Percentiles rank a stretch among this genome's conserved stretches.
Evolutionary conservation across 2,113 vertebrate genomes (phyloP).

Genomic region (Clarias magur): DNA sequence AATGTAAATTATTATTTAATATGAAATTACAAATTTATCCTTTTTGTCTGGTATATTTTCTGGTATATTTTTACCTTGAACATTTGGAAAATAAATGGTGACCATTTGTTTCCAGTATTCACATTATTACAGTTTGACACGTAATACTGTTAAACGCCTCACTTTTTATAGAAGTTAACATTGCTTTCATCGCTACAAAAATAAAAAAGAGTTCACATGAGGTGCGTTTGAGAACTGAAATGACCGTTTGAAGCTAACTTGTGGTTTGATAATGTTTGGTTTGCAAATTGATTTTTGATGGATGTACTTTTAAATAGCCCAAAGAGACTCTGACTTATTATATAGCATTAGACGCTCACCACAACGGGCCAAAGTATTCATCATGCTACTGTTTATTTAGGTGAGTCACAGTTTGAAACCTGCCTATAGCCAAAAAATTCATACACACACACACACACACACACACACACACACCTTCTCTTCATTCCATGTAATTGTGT

Average conservation of each 20-base stretch:
- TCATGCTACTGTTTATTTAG: conserved; percentile 20
- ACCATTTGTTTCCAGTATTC: neutral
- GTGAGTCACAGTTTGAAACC: conserved; percentile 34
- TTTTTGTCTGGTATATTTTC: neutral
- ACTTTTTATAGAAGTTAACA: conserved; percentile 17
- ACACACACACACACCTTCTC: neutral
- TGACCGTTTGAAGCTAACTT: conserved; percentile 32
- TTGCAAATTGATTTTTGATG: conserved; percentile 54
- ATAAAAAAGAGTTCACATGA: conserved; percentile 37
- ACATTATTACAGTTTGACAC: neutral
- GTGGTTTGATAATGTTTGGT: conserved; percentile 48
- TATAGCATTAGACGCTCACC: conserved; percentile 21
- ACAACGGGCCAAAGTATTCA: conserved; percentile 41
- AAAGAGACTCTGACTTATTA: conserved; percentile 36
- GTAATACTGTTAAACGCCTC: neutral
- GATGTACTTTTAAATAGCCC: conserved; percentile 42
- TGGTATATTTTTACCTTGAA: neutral
- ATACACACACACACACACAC: neutral
- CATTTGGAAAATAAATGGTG: conserved; percentile 12
- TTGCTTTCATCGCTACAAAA: conserved; percentile 8
- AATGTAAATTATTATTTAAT: no score
- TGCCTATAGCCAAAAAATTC: neutral
- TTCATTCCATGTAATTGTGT: neutral
- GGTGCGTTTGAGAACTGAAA: conserved; percentile 33
- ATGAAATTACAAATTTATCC: no score